Evolutionary conservation across 2,888 invertebrate genomes (phyloP).

Genomic region (Biston betularia): DNA sequence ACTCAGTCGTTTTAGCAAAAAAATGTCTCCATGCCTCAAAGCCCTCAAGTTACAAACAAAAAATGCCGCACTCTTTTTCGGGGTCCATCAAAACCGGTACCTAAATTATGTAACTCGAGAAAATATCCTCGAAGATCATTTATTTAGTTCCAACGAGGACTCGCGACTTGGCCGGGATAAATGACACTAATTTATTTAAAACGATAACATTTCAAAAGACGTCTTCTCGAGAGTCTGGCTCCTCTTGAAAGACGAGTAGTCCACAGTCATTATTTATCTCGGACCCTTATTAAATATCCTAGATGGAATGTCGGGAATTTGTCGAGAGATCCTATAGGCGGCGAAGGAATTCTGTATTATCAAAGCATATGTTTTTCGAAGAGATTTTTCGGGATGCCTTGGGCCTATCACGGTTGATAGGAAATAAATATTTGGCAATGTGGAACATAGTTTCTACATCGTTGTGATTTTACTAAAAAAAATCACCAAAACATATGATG

Average conservation of each 20-base stretch:
- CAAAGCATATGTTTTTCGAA: conserved; percentile 20
- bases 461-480: not conserved
- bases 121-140: conserved; percentile 63
- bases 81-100: conserved; percentile 53
- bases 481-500: too few relatives aligned
- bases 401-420: conserved; percentile 1
- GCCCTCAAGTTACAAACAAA: conserved; percentile 21
- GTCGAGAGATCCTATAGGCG: conserved; percentile 52
- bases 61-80: conserved; percentile 43
- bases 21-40: not conserved
- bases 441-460: too few relatives aligned
- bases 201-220: conserved; percentile 68
- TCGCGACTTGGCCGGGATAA: conserved; percentile 58
- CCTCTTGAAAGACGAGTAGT: conserved; percentile 66
- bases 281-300: conserved; percentile 66
- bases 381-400: conserved; percentile 17
- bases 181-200: conserved; percentile 72
- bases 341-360: conserved; percentile 24
- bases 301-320: conserved; percentile 53
- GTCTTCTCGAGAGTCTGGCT: conserved; percentile 56
- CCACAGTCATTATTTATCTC: conserved; percentile 70
- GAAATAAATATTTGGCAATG: conserved; percentile 3
- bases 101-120: conserved; percentile 56
- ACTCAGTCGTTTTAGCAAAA: too few relatives aligned
- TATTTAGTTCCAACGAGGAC: conserved; percentile 62